Evolutionary conservation across 1,140 invertebrate species (phyloP).

Genomic region (Centruroides sculpturatus): DNA sequence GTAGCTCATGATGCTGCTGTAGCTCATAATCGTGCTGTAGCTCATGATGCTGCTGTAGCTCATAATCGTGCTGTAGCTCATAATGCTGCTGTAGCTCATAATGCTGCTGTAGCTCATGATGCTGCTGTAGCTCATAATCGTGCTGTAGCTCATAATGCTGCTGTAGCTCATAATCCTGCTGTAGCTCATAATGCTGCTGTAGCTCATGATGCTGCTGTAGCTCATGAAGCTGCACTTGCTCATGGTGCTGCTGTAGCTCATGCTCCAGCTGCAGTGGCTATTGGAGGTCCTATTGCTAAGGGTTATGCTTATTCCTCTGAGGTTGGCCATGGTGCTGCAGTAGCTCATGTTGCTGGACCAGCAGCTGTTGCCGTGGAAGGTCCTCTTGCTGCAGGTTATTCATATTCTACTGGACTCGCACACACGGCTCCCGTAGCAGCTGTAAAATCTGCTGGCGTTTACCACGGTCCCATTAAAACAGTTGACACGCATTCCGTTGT

Average conservation of each 20-base stretch:
- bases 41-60: not conserved
- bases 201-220: no score
- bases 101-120: not conserved
- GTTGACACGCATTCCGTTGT: no score
- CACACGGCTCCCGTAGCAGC: slow-evolving; percentile 2
- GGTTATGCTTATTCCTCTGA: slow-evolving; percentile 5
- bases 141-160: not conserved
- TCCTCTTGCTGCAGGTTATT: not conserved
- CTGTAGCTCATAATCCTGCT: not conserved
- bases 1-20: not conserved
- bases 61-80: not conserved
- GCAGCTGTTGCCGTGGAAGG: not conserved
- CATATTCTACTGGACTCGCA: slow-evolving; percentile 5
- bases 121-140: no score
- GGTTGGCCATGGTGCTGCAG: not conserved
- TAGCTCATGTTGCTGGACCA: not conserved
- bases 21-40: not conserved
- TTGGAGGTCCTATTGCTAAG: not conserved
- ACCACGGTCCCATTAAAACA: no score
- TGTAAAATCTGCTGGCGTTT: no score
- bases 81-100: not conserved
- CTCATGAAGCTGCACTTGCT: no score
- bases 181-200: not conserved
- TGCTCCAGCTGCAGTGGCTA: no score
- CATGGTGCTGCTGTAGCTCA: no score